Conservation (phyloP, 2,888 invertebrate species). For the Carabus problematicus region DNA sequence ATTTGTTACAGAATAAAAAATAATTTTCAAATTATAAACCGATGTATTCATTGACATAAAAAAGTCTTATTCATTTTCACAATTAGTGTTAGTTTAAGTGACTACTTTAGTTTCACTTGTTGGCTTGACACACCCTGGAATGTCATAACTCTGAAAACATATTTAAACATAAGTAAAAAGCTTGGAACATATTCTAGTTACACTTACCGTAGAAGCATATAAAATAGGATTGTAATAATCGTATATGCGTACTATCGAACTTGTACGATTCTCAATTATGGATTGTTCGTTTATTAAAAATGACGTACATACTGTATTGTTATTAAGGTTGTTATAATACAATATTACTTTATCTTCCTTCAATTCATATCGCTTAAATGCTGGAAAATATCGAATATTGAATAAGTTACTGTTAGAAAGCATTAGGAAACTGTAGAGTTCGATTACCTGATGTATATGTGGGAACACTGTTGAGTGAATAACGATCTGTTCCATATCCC, state of each 20-base stretch:
- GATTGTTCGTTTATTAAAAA: conserved; percentile 61
- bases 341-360: conserved; percentile 60
- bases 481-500: conserved; percentile 70
- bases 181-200: not conserved
- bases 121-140: too few relatives aligned
- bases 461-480: conserved; percentile 61
- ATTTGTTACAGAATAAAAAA: too few relatives aligned
- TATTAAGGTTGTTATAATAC: conserved; percentile 63
- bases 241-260: conserved; percentile 65
- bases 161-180: not conserved
- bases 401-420: too few relatives aligned
- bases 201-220: conserved; percentile 63
- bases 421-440: conserved; percentile 38
- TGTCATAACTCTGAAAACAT: conserved; percentile 18
- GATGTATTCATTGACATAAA: too few relatives aligned
- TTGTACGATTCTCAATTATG: conserved; percentile 60
- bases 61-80: too few relatives aligned
- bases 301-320: conserved; percentile 59
- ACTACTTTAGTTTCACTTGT: too few relatives aligned
- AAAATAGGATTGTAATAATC: conserved; percentile 71
- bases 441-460: conserved; percentile 35
- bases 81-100: too few relatives aligned
- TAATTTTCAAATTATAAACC: too few relatives aligned
- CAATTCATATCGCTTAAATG: conserved; percentile 64
- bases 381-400: conserved; percentile 55